These are phyloP conservation scores for Diorhabda elongata DNA, from an alignment of 1,140 invertebrate genomes.

Conservation along the genomic window DNA sequence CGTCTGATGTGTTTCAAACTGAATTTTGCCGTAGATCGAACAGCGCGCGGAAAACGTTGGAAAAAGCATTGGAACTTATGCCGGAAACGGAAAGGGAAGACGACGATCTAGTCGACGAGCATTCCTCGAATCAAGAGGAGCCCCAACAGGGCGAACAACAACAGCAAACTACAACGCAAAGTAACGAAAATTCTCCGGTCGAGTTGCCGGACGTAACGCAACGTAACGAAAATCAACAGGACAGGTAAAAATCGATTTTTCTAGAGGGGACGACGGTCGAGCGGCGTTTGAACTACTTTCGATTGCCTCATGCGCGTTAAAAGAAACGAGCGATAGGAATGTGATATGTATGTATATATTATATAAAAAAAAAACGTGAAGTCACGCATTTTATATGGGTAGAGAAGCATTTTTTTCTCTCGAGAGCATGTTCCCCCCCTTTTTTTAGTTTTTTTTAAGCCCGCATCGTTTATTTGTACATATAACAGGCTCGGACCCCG, in stretches of 20 bases:
- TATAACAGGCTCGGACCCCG: no score
- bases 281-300: constrained; percentile 3
- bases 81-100: constrained; percentile 65
- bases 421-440: constrained; percentile 25
- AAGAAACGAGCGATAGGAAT: constrained; percentile 26
- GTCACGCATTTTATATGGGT: constrained; percentile 42
- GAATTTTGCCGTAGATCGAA: constrained; percentile 57
- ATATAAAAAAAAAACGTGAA: constrained; percentile 23
- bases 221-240: constrained; percentile 35
- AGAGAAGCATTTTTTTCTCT: constrained; percentile 34
- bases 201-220: constrained; percentile 39
- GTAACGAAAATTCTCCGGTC: constrained; percentile 21
- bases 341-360: constrained; percentile 43
- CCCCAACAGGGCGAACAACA: not conserved
- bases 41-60: constrained; percentile 84
- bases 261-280: not conserved
- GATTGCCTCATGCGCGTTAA: constrained; percentile 9
- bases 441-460: constrained; percentile 8
- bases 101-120: constrained; percentile 41
- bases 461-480: not conserved
- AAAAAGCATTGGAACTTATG: constrained; percentile 76
- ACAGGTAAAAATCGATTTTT: constrained; percentile 24
- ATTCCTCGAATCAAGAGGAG: constrained; percentile 39
- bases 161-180: constrained; percentile 6
- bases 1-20: not conserved